These are phyloP conservation scores for Oscheius sp. DNA, from an alignment of 1,140 invertebrate genomes.

Conservation along the genomic window DNA sequence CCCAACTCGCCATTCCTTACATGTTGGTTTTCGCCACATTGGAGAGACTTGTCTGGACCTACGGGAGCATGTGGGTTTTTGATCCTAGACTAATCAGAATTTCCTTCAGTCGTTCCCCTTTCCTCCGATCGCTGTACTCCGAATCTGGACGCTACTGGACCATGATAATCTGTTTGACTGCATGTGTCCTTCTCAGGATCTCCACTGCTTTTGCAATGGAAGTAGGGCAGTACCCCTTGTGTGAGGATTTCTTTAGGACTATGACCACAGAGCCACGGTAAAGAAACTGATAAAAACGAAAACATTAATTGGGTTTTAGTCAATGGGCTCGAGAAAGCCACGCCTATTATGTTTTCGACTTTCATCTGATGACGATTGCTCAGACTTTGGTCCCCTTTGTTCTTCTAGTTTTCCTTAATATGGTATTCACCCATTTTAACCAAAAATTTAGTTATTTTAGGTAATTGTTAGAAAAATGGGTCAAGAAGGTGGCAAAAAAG, in stretches of 20 bases:
- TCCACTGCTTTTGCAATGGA: conserved; percentile 41
- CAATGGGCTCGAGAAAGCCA: conserved; percentile 36
- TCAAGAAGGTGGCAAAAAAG: neutral
- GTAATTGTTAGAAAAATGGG: neutral
- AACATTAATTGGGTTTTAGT: conserved; percentile 1
- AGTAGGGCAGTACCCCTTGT: conserved; percentile 40
- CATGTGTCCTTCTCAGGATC: conserved; percentile 40
- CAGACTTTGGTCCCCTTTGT: conserved; percentile 56
- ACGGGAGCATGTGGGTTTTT: conserved; percentile 23
- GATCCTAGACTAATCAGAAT: neutral
- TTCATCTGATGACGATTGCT: conserved; percentile 51
- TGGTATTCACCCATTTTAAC: conserved; percentile 27
- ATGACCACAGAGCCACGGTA: conserved; percentile 35
- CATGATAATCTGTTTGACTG: conserved; percentile 29
- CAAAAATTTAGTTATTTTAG: neutral
- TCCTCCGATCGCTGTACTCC: conserved; percentile 36
- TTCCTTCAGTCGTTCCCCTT: conserved; percentile 2
- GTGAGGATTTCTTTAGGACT: conserved; percentile 47
- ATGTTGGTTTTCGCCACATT: conserved; percentile 59
- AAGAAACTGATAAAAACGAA: neutral
- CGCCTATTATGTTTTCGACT: conserved; percentile 45
- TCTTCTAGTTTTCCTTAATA: conserved; percentile 49
- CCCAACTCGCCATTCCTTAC: conserved; percentile 54
- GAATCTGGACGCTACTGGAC: conserved; percentile 36
- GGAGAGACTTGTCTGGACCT: conserved; percentile 54